A percentile compares a stretch with the other conserved stretches of the same genome.
Conservation (phyloP, 2,113 vertebrate genomes). For the Manacus vitellinus region DNA sequence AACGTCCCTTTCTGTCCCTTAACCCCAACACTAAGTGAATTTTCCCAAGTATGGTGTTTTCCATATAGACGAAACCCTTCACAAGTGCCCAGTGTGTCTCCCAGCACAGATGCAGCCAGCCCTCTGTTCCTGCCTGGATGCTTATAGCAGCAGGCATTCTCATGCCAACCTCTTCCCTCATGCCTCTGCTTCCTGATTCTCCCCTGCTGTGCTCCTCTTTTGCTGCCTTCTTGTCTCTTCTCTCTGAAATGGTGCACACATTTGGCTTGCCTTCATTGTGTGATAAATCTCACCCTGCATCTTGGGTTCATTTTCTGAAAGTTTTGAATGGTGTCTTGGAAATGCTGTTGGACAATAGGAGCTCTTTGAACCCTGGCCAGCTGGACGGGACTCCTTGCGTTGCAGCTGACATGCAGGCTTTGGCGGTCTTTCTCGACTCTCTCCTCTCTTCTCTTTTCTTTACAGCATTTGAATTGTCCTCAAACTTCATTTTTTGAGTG, state of each 20-base stretch:
- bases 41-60: neutral
- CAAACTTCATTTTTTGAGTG: constrained; percentile 73
- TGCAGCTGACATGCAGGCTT: constrained; percentile 68
- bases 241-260: neutral
- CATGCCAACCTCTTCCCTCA: neutral
- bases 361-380: constrained; percentile 60
- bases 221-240: neutral
- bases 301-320: constrained; percentile 67
- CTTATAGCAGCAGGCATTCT: neutral
- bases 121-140: neutral
- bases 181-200: neutral
- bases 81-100: neutral
- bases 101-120: neutral
- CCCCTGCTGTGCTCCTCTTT: neutral
- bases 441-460: constrained; percentile 49
- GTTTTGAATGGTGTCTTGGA: constrained; percentile 61
- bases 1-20: neutral
- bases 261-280: constrained; percentile 48
- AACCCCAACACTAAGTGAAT: neutral
- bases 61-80: neutral
- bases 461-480: constrained; percentile 63
- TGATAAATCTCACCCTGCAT: constrained; percentile 65
- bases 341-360: constrained; percentile 63
- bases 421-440: constrained; percentile 56
- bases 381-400: constrained; percentile 47